These are phyloP conservation scores for Leptinotarsa lineolata DNA, from an alignment of 1,140 invertebrate species.

Conservation along the genomic window DNA sequence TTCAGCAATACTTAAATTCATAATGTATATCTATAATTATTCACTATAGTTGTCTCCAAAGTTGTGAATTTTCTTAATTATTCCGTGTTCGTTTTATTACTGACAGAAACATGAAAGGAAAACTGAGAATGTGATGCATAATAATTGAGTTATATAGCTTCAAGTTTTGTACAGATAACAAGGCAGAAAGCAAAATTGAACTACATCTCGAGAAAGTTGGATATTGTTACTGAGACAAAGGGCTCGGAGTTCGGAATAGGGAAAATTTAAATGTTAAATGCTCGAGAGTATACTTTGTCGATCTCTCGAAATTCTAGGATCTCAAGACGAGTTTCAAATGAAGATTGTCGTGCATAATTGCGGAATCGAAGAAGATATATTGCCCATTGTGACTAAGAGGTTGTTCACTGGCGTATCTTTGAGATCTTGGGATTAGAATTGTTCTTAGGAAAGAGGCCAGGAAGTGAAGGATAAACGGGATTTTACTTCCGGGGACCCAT, in stretches of 20 bases:
- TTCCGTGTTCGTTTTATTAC: background rate
- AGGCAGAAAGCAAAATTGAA: slow-evolving; percentile 17
- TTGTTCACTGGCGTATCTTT: background rate
- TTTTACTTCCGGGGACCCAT: background rate
- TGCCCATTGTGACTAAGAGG: background rate
- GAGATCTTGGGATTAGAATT: background rate
- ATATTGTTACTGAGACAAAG: slow-evolving; percentile 22
- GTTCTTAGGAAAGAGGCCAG: background rate
- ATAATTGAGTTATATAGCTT: slow-evolving; percentile 7
- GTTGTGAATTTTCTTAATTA: background rate
- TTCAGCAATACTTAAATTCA: too few species aligned
- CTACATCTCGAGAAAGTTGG: slow-evolving; percentile 11
- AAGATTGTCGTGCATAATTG: background rate
- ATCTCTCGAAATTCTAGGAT: background rate
- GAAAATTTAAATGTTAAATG: slow-evolving; percentile 4
- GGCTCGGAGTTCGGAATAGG: background rate
- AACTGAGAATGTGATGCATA: slow-evolving; percentile 15
- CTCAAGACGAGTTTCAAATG: background rate
- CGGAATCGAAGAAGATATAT: background rate
- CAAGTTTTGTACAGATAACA: slow-evolving; percentile 13
- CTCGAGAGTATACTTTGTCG: slow-evolving; percentile 7
- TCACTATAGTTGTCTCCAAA: background rate
- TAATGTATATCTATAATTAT: background rate
- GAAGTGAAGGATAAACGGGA: background rate
- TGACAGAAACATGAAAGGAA: slow-evolving; percentile 3